Evolutionary conservation across 1,140 invertebrate genomes (phyloP).

Genomic region (Neotoxoptera formosana): DNA sequence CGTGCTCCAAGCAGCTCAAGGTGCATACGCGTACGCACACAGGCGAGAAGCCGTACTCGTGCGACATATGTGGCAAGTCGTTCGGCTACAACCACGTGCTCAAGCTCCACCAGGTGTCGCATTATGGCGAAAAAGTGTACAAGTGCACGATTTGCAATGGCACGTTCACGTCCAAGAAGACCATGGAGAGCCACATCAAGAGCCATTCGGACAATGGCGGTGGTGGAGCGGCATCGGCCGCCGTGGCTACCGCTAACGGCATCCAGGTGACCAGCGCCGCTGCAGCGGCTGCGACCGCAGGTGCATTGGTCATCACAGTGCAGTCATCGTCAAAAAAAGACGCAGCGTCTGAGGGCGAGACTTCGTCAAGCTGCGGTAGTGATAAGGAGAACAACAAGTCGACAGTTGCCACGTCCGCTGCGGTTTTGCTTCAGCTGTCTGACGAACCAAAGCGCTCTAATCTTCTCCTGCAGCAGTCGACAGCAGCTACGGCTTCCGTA

Average conservation of each 20-base stretch:
- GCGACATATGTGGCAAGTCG: slow-evolving; percentile 81
- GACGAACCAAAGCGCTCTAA: not conserved
- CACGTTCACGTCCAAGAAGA: slow-evolving; percentile 88
- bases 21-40: slow-evolving; percentile 86
- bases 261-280: slow-evolving; percentile 61
- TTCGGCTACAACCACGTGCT: slow-evolving; percentile 89
- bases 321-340: not conserved
- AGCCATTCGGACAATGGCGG: slow-evolving; percentile 76
- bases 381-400: slow-evolving; percentile 66
- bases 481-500: not conserved
- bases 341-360: not conserved
- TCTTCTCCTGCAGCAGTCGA: not conserved
- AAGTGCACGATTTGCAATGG: slow-evolving; percentile 89
- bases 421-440: not conserved
- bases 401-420: not conserved
- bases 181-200: slow-evolving; percentile 88
- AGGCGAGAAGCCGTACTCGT: slow-evolving; percentile 79
- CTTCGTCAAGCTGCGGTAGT: slow-evolving; percentile 63
- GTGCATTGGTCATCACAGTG: not conserved
- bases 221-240: slow-evolving; percentile 58
- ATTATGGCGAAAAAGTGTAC: slow-evolving; percentile 90
- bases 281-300: slow-evolving; percentile 58
- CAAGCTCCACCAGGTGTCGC: slow-evolving; percentile 87
- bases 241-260: slow-evolving; percentile 57
- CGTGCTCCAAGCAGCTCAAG: slow-evolving; percentile 89